Base-by-base conservation (phyloP, 2,888 invertebrate genomes). In the Pilophorus perplexus region DNA sequence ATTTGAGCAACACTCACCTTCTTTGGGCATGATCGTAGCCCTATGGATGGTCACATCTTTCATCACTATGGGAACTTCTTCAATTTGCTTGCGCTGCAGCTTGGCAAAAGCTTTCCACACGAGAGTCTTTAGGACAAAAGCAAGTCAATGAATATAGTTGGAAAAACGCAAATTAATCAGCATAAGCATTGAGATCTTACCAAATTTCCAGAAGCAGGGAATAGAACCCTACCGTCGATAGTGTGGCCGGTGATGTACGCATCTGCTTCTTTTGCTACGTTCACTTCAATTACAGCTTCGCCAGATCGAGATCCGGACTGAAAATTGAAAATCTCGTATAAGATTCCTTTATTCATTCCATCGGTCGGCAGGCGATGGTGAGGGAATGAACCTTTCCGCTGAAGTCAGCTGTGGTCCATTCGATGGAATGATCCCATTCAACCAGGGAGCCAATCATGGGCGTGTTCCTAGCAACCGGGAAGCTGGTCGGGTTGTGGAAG, bases 151-250 rank as follows among this genome's bases (percentile, higher is more conserved):
- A 0, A 4, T 20, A 46, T n/a, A n/a, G n/a, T 23, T 10, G 28
- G 33, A 33, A n/a, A n/a, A n/a, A n/a, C n/a, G n/a, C n/a, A n/a
- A n/a, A n/a, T n/a, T 33, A 33, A 33, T 33, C 33, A n/a, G n/a
- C n/a, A n/a, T n/a, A n/a, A n/a, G n/a, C n/a, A 33, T 33, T 12
- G 33, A n/a, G 54, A 20, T 73, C 76, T 76, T 74, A 87, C 87
- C 81, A 96, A 81, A 75, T 94, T 94, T 8, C 94, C 95, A 38
- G 97, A 96, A 68, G 96, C 96, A 16, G 97, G 97, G 81, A 92
- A 97, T 20, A 97, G 81, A 60, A 95, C 83, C 74, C 96, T 84
- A 22, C 96, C 97, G 79, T 97, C 96, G 74, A 97, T 96, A 66
- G 85, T 84, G 77, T 97, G 98, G 1, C 94, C 95, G 64, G 84